Evolutionary conservation across 1,140 invertebrate genomes (phyloP).

Genomic region (Aleiodes sp.): DNA sequence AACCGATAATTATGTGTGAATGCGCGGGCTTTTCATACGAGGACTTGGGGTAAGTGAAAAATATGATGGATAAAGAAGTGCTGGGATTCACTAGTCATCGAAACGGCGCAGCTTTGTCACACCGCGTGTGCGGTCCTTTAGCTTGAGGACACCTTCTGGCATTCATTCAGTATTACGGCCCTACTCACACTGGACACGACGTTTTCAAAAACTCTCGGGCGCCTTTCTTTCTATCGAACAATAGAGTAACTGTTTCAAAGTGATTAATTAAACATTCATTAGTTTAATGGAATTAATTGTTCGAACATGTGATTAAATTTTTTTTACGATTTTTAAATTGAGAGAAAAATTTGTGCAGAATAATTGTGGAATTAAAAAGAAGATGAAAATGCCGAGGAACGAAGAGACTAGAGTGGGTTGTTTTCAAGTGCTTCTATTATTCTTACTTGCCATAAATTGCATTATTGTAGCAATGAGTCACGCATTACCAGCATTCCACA

Average conservation of each 20-base stretch:
- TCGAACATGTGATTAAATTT: too few species aligned
- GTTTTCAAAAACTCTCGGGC: too few species aligned
- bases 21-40: neutral
- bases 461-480: conserved; percentile 66
- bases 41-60: conserved; percentile 10
- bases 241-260: too few species aligned
- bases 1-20: neutral
- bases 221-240: too few species aligned
- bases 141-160: conserved; percentile 24
- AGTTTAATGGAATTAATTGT: too few species aligned
- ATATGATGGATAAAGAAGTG: neutral
- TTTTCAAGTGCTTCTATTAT: conserved; percentile 62
- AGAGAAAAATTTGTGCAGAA: neutral
- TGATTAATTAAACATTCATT: too few species aligned
- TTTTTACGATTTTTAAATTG: too few species aligned
- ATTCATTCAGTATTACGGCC: conserved; percentile 49
- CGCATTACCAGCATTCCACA: conserved; percentile 61
- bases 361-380: conserved; percentile 1
- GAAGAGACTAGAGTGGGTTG: conserved; percentile 55
- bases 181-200: conserved; percentile 41
- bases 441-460: conserved; percentile 64
- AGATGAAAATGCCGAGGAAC: conserved; percentile 46
- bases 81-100: conserved; percentile 4
- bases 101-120: conserved; percentile 22
- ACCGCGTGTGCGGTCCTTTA: conserved; percentile 13